Base-by-base conservation (phyloP, 1,140 invertebrate species). In the Stenopsyche tienmushanensis region DNA sequence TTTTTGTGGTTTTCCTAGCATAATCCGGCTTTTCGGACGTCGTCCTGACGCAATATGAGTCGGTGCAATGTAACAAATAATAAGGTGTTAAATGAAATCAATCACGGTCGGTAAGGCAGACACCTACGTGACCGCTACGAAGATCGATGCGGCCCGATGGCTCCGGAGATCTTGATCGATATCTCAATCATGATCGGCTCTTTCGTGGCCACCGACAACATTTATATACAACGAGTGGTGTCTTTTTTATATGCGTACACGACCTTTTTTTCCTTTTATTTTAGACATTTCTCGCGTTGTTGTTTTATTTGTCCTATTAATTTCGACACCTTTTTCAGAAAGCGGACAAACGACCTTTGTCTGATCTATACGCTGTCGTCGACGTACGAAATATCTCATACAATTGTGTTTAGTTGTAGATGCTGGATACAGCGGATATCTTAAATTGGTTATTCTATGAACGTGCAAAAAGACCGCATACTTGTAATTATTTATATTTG, bases 111-210 rank as follows among this genome's bases (percentile, higher is more conserved):
- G 7, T 54, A 54, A 54, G 10, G 52, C 52, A 54, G 53, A 20
- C 53, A 21, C 53, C 53, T 57, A 23, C 34, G 7, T 15, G 29
- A 29, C 13, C 20, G 21, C 15, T 34, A 34, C 53, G 17, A 57
- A 57, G 53, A 57, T 57, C 53, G 53, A 57, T 57, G 53, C 34
- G 53, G 10, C 18, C 53, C 25, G 25, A 25, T 21, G 20, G 21
- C 20, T n/a, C 26, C 53, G 13, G 18, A 57, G 53, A 57, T 57
- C 26, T 57, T 57, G 53, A 57, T 57, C 53, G 53, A 57, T 57
- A 57, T 57, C 53, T 57, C 53, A 57, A 57, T 57, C 53, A 25
- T 57, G 53, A 57, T 57, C 53, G 53, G 53, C 53, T 57, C 53
- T 57, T 57, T 57, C 53, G 53, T 25, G 34, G 53, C 53, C 53